Conservation (phyloP, 1,140 invertebrate species). For the Scaptomyza montana region DNA sequence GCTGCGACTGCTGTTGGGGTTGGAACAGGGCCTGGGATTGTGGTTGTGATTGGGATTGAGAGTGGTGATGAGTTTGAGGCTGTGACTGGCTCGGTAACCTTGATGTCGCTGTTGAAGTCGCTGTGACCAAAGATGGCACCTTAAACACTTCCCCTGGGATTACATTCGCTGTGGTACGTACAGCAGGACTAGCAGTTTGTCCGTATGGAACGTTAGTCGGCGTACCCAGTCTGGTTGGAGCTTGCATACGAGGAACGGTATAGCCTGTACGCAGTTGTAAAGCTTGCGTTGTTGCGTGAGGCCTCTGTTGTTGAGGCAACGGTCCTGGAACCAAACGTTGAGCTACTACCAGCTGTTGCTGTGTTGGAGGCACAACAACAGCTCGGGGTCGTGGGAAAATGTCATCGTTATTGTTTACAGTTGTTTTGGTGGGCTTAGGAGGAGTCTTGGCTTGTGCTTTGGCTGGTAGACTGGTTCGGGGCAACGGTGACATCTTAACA, state of each 20-base stretch:
- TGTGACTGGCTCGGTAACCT: neutral
- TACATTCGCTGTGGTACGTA: neutral
- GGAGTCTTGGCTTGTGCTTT: neutral
- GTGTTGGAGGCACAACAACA: neutral
- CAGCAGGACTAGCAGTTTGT: neutral
- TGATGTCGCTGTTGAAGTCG: neutral
- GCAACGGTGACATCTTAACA: constrained; percentile 60
- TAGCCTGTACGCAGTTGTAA: neutral
- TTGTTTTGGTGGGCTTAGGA: neutral
- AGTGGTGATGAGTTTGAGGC: neutral
- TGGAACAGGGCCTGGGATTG: neutral
- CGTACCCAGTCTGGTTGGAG: neutral
- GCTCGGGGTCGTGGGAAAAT: constrained; percentile 46
- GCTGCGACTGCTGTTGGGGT: neutral
- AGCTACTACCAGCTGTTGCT: constrained; percentile 17
- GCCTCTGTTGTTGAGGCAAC: neutral
- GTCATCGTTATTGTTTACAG: constrained; percentile 28
- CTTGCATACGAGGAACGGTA: neutral
- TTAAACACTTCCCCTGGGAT: neutral
- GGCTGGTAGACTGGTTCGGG: constrained; percentile 4
- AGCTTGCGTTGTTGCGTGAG: neutral
- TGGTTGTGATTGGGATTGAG: neutral
- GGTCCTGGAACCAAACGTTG: constrained; percentile 1
- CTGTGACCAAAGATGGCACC: too few relatives aligned
- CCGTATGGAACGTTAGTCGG: neutral